Conservation (phyloP, 2,888 invertebrate genomes). For the Anorthoa munda region DNA sequence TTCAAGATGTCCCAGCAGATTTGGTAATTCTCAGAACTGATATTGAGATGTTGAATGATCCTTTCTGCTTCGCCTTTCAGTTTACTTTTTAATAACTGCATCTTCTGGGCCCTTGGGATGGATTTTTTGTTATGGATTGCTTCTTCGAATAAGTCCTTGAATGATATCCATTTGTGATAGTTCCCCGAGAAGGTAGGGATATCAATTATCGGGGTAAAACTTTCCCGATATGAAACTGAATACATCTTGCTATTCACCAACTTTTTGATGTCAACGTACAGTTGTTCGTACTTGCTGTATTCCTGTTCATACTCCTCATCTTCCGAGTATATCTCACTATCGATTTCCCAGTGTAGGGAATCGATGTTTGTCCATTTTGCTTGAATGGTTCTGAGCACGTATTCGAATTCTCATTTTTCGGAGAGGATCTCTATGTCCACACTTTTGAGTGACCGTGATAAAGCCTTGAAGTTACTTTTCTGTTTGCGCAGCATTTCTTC, state of each 20-base stretch:
- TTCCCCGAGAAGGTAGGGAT: not conserved
- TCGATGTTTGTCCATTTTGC: no score
- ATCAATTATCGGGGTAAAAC: not conserved
- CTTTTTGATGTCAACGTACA: not conserved
- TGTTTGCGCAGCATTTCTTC: no score
- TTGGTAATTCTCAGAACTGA: no score
- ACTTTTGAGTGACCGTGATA: no score
- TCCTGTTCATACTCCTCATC: not conserved
- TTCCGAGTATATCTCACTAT: not conserved
- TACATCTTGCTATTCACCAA: not conserved
- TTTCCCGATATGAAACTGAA: no score
- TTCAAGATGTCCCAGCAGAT: no score
- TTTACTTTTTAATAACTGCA: not conserved
- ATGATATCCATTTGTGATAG: no score
- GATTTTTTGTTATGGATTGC: constrained; percentile 1
- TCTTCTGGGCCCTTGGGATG: not conserved
- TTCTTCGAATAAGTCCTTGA: not conserved
- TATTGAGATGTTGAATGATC: not conserved
- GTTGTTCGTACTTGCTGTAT: not conserved
- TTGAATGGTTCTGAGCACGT: no score
- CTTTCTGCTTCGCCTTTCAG: not conserved
- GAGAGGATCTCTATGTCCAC: no score
- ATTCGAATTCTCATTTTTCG: no score
- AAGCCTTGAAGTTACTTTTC: no score
- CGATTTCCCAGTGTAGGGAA: not conserved